Evolutionary conservation across 2,888 invertebrate genomes (phyloP).

Genomic region (Aphrophora alni): DNA sequence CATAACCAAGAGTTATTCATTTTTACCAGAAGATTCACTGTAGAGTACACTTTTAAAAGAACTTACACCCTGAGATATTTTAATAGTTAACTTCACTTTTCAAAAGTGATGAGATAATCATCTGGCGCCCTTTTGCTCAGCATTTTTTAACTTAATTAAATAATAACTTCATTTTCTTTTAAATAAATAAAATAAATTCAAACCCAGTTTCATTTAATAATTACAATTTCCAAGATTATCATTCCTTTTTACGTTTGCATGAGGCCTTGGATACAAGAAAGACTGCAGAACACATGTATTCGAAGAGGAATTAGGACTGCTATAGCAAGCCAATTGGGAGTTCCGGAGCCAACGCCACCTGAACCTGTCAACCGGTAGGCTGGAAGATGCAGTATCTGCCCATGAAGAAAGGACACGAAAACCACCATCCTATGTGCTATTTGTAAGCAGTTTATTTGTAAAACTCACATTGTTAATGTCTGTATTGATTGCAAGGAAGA

Average conservation of each 20-base stretch:
- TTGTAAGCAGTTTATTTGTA: slow-evolving; percentile 18
- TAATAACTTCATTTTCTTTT: no score
- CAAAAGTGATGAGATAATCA: no score
- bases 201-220: no score
- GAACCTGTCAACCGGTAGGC: not conserved
- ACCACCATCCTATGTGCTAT: not conserved
- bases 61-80: no score
- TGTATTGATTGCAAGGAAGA: slow-evolving; percentile 12
- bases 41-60: no score
- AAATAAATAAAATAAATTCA: no score
- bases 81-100: no score
- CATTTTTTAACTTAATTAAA: no score
- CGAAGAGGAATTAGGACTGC: not conserved
- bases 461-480: slow-evolving; percentile 9
- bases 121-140: no score
- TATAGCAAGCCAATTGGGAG: not conserved
- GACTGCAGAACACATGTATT: slow-evolving; percentile 3
- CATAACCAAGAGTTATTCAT: no score
- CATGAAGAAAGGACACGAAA: not conserved
- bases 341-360: not conserved
- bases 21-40: no score
- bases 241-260: not conserved
- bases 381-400: not conserved
- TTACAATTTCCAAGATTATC: not conserved
- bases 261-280: not conserved